Base-by-base conservation (phyloP, 1,140 invertebrate genomes). In the Zophobas atratus region DNA sequence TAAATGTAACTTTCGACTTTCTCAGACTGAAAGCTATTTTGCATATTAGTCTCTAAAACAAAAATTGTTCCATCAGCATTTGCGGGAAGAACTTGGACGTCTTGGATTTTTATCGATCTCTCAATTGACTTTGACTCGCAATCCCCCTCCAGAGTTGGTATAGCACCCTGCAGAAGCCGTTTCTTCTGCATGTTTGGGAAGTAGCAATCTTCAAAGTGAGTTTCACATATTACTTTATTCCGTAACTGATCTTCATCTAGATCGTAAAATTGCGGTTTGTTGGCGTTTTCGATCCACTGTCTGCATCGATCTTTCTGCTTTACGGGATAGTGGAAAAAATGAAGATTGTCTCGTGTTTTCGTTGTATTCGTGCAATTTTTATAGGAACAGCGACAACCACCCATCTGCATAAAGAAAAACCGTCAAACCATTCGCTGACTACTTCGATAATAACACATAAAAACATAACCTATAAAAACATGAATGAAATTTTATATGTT, bases 271-370 rank as follows among this genome's bases (percentile, higher is more conserved):
- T 89, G 87, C 34, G 87, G 81, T 80, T 87, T 86, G 2, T 87
- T 83, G 6, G 89, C 88, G 81, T 90, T 90, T 20, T 85, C 80
- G 1, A 90, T 86, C 90, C 90, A 91, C 78, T 88, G 83, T 57
- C 87, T 86, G 80, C 90, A 91, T 71, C 90, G 82, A 35, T 88
- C 82, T 80, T 86, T 88, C 60, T 91, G 88, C 84, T 88, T 90
- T 2, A 90, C 89, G 0, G 90, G 90, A 77, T 88, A 91, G 82
- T 91, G 90, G 77, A 90, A 91, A 85, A 90, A 89, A 81, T 90
- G 90, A 0, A 89, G 87, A 72, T 88, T 87, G 32, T 88, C 88
- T 84, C 88, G 87, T 4, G 87, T 85, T 79, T 87, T 87, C 1
- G 88, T 86, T 1, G 84, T 82, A 76, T 85, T 86, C 71, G 77